Evolutionary conservation across 2,113 vertebrate genomes (phyloP), one percentile per base, ranked within the genome.

Genomic region (Eulemur macaco): DNA sequence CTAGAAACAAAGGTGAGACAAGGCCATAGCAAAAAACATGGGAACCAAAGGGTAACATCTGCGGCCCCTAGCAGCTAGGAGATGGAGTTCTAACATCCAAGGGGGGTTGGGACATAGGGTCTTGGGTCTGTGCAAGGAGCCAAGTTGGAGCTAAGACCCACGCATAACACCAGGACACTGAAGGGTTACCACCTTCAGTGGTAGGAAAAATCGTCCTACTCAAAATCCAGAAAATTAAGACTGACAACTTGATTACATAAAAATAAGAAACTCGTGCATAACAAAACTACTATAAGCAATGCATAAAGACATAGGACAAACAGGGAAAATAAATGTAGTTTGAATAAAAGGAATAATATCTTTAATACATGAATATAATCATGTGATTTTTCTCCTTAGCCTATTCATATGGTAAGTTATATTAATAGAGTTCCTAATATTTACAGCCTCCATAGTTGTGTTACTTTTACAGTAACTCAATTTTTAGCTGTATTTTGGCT

Each of bases 301-400:
- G 11, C 29, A 84, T 66, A 34, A 64, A 34, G 29, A 31, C 12
- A 6, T 9, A 6, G 42, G 39, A 63, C 11, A 84, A 47, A 84
- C 29, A n/a, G 29, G 60, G 64, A 84, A 66, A 13, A 84, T 63
- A 29, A 31, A 63, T 31, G 73, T 15, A 60, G 18, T 45, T 45
- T 60, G 10, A 63, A 83, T 83, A 45, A 83, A 83, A 45, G 27
- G 39, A 56, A 83, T 63, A 83, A 83, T 60, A 42, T 83, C 37
- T 17, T 63, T 45, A 29, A 83, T 14, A 54, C 37, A 56, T 77
- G 34, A 77, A 47, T 77, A 83, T 31, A 45, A 83, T 63, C 80
- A 63, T 31, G 80, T 83, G 25, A 29, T 47, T 47, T 47, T 76
- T 76, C 42, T 76, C 42, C 73, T 47, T 47, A 47, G 42, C 73